These are phyloP conservation scores for Procambarus clarkii DNA, from an alignment of 1,140 invertebrate genomes.

Conservation along the genomic window DNA sequence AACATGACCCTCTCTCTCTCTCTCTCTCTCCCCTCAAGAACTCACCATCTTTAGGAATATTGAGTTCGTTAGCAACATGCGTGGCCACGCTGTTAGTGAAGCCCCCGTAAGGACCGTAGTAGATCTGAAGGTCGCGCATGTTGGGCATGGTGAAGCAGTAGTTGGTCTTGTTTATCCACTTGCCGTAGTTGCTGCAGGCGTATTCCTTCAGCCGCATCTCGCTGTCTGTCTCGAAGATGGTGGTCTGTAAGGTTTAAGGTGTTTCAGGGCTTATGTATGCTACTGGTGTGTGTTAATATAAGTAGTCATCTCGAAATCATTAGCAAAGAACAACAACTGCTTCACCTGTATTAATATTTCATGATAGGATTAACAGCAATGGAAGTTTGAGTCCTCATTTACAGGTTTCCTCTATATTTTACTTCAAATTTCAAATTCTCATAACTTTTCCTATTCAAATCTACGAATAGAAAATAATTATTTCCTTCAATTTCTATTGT, in stretches of 20 bases:
- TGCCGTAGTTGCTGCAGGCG: slow-evolving; percentile 2
- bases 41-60: background rate
- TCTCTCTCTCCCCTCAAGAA: background rate
- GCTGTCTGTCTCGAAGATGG: background rate
- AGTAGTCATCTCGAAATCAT: too few species aligned
- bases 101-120: slow-evolving; percentile 23
- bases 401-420: too few species aligned
- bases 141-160: background rate
- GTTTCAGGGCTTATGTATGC: too few species aligned
- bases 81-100: background rate
- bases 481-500: too few species aligned
- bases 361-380: too few species aligned
- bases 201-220: background rate
- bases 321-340: too few species aligned
- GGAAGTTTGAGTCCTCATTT: too few species aligned
- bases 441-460: too few species aligned
- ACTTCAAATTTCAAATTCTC: too few species aligned
- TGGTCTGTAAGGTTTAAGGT: background rate
- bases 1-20: background rate
- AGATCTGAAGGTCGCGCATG: background rate
- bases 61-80: background rate
- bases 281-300: too few species aligned
- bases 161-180: background rate
- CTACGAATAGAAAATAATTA: too few species aligned
- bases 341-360: too few species aligned